phyloP scores from a whole-genome alignment of 2,797 vertebrate genomes.

The Chrysocyon brachyurus region DNA sequence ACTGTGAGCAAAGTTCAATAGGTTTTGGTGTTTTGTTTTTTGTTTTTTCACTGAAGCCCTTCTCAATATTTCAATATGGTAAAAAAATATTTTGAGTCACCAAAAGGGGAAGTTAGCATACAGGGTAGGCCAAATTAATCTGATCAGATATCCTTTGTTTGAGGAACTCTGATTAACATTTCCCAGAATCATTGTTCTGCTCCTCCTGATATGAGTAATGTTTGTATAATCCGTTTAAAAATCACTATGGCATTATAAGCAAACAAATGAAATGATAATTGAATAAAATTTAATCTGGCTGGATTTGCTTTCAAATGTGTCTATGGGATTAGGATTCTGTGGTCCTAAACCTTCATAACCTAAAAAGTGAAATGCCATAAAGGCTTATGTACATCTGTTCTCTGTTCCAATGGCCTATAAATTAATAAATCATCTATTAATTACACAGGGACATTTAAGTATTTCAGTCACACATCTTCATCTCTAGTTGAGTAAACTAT shows the following conservation, averaged over 20 bases:
- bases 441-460: background rate
- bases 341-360: background rate
- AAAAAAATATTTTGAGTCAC: constrained; percentile 66
- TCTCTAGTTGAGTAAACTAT: background rate
- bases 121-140: background rate
- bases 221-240: constrained; percentile 71
- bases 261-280: constrained; percentile 72
- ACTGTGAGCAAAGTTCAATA: constrained; percentile 9
- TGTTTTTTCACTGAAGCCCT: background rate
- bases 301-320: constrained; percentile 56
- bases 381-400: background rate
- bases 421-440: constrained; percentile 37
- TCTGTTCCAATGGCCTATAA: background rate
- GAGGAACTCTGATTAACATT: constrained; percentile 44
- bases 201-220: constrained; percentile 51
- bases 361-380: background rate
- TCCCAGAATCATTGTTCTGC: constrained; percentile 56
- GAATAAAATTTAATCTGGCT: constrained; percentile 71
- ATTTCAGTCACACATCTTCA: background rate
- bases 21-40: background rate
- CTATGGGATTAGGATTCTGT: background rate
- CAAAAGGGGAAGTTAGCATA: background rate
- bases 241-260: constrained; percentile 62
- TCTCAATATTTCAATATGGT: constrained; percentile 36
- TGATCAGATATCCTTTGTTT: constrained; percentile 38